A percentile compares a stretch with the other conserved stretches of the same genome.
These are phyloP conservation scores for Amphiura filiformis DNA, from an alignment of 35 echinoderm and acorn worm species.

Conservation along the genomic window DNA sequence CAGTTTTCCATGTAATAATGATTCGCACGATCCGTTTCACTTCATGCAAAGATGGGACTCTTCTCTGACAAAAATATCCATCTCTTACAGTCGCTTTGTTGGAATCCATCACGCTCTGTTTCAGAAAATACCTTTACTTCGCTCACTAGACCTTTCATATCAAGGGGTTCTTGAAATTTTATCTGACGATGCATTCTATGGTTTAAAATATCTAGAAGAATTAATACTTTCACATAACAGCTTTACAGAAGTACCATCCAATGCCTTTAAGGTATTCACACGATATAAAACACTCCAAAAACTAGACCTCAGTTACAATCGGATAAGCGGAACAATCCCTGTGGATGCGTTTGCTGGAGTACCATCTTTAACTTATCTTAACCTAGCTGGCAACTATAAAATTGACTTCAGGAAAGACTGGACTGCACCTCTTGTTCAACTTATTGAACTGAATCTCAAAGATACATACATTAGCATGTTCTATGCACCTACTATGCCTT, in stretches of 20 bases:
- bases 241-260: not conserved
- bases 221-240: not conserved
- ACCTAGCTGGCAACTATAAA: not conserved
- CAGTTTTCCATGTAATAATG: not conserved
- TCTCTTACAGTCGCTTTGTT: not conserved
- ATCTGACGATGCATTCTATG: not conserved
- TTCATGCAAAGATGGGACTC: not conserved
- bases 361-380: not conserved
- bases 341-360: not conserved
- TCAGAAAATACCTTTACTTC: not conserved
- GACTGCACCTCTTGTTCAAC: not conserved
- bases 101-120: not conserved
- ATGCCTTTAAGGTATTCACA: not conserved
- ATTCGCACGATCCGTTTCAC: not conserved
- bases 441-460: not conserved
- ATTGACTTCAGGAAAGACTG: not conserved
- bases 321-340: not conserved
- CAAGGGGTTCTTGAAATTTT: not conserved
- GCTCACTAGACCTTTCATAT: not conserved
- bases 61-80: not conserved
- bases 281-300: not conserved
- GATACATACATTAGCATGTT: not conserved
- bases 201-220: not conserved
- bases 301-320: not conserved
- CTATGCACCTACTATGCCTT: not conserved